phyloP scores from a whole-genome alignment of 1,140 invertebrate genomes.

The Polypedilum vanderplanki region DNA sequence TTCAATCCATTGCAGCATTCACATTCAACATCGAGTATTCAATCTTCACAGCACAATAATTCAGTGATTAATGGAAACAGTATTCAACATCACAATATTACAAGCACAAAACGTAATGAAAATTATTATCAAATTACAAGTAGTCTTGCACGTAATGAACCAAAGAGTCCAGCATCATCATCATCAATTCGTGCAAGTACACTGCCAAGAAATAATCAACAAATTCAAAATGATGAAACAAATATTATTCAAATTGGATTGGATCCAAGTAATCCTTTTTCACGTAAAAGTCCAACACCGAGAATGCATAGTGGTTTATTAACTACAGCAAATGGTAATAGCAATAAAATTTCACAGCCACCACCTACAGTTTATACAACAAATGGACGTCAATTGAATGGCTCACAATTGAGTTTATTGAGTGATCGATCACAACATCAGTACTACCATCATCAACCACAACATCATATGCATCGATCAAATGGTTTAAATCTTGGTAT shows the following conservation, averaged over 20 bases:
- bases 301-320: constrained; percentile 37
- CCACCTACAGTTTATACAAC: background rate
- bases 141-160: constrained; percentile 29
- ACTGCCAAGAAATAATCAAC: constrained; percentile 53
- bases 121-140: constrained; percentile 30
- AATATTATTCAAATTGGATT: constrained; percentile 45
- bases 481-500: constrained; percentile 37
- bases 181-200: constrained; percentile 51
- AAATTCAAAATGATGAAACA: constrained; percentile 38
- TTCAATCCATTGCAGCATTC: constrained; percentile 43
- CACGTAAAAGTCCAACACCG: constrained; percentile 51
- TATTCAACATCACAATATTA: constrained; percentile 30
- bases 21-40: constrained; percentile 48
- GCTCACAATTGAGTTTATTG: constrained; percentile 33
- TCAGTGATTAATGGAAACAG: constrained; percentile 38
- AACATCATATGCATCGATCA: constrained; percentile 34
- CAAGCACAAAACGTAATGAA: constrained; percentile 24
- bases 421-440: constrained; percentile 33
- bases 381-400: constrained; percentile 30
- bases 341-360: too few relatives aligned
- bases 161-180: constrained; percentile 38
- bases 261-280: constrained; percentile 50
- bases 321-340: constrained; percentile 32
- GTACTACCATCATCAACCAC: constrained; percentile 30
- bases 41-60: constrained; percentile 44